These are phyloP conservation scores for Tortricodes alternella DNA, from an alignment of 2,888 invertebrate species.

Conservation along the genomic window DNA sequence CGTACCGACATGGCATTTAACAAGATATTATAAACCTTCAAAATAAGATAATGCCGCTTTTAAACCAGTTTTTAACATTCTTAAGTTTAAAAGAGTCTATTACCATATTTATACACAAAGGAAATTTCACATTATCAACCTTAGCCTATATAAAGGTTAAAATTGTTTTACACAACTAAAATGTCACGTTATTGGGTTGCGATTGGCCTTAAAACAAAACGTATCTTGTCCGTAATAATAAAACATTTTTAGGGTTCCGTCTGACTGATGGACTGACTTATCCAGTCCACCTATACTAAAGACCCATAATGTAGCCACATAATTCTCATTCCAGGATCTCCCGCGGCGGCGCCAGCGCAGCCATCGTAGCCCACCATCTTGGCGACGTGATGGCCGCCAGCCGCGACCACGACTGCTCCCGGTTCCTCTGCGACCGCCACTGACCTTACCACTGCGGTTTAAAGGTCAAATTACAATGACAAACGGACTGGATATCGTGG, in stretches of 20 bases:
- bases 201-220: no score
- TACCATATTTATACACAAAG: no score
- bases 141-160: no score
- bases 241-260: no score
- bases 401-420: conserved; percentile 85
- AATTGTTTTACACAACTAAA: not conserved
- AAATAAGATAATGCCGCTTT: not conserved
- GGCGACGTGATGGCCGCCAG: conserved; percentile 89
- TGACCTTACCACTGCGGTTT: conserved; percentile 37
- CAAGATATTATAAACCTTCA: not conserved
- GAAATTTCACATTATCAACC: no score
- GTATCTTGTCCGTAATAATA: no score
- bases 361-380: conserved; percentile 85
- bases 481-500: not conserved
- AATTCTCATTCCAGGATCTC: conserved; percentile 81
- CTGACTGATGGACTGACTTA: no score
- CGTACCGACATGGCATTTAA: not conserved
- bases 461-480: not conserved
- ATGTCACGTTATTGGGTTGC: no score
- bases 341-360: conserved; percentile 81
- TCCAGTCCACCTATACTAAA: no score
- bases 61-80: not conserved
- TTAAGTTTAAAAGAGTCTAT: not conserved
- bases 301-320: not conserved
- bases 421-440: conserved; percentile 82